Conservation (phyloP, 2,797 vertebrate species). For the Pseudochromis fuscus region DNA sequence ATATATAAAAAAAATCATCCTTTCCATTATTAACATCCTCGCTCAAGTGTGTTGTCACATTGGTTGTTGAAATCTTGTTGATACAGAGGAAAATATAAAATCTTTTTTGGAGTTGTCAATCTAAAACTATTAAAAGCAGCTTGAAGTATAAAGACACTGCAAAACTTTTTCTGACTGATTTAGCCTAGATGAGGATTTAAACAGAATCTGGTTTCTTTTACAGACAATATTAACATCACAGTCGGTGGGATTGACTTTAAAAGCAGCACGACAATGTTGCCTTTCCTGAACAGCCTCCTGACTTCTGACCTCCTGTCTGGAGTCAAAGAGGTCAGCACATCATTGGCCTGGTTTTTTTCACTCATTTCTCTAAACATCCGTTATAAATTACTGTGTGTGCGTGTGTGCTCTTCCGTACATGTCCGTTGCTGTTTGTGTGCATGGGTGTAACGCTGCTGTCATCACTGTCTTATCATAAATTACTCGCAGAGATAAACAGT, state of each 20-base stretch:
- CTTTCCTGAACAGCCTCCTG: conserved; percentile 58
- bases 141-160: neutral
- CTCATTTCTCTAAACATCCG: conserved; percentile 67
- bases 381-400: conserved; percentile 29
- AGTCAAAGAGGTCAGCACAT: conserved; percentile 51
- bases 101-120: neutral
- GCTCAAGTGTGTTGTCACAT: neutral
- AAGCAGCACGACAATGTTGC: conserved; percentile 10
- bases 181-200: neutral
- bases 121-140: neutral
- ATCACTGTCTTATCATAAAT: conserved; percentile 45
- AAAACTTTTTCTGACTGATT: neutral
- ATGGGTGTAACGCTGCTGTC: conserved; percentile 42
- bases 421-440: conserved; percentile 14
- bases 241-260: conserved; percentile 24
- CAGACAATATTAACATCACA: neutral
- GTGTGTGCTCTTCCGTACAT: neutral
- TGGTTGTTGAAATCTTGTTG: neutral
- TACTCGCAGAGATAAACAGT: conserved; percentile 33
- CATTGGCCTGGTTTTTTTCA: conserved; percentile 48
- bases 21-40: neutral
- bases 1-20: too few relatives aligned
- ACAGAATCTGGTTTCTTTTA: neutral
- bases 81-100: too few relatives aligned
- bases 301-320: conserved; percentile 56